A percentile compares a stretch with the other conserved stretches of the same genome.
Evolutionary conservation across 2,888 invertebrate genomes (phyloP).

Genomic region (Cheilosia impressa): DNA sequence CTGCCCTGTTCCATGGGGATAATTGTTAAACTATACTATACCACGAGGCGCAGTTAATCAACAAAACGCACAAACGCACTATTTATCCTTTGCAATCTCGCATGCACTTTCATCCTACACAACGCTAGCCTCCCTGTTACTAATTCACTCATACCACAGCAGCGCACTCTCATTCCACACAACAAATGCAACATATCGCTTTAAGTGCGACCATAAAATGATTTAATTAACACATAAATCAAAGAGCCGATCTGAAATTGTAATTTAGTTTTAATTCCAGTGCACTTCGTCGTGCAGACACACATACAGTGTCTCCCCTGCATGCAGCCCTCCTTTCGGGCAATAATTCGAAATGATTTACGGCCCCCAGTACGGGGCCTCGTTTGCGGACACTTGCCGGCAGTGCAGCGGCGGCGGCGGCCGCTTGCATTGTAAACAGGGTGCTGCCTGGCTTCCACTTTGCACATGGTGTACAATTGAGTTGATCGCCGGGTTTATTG

Average conservation of each 20-base stretch:
- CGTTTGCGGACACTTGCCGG: constrained; percentile 50
- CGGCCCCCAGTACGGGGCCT: constrained; percentile 68
- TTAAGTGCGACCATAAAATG: constrained; percentile 80
- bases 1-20: constrained; percentile 29
- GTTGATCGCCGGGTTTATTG: constrained; percentile 70
- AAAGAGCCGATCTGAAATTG: constrained; percentile 78
- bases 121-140: neutral
- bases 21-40: constrained; percentile 54
- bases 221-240: constrained; percentile 81
- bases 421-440: constrained; percentile 55
- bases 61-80: constrained; percentile 64
- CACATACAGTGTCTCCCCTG: constrained; percentile 3
- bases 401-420: constrained; percentile 25
- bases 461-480: constrained; percentile 65
- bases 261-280: constrained; percentile 80
- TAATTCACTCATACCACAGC: constrained; percentile 41
- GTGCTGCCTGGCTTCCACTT: constrained; percentile 54
- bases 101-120: constrained; percentile 24
- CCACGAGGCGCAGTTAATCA: constrained; percentile 61
- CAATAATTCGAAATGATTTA: constrained; percentile 76
- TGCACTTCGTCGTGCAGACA: constrained; percentile 48
- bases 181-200: constrained; percentile 74
- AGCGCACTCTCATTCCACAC: constrained; percentile 29
- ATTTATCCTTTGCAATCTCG: constrained; percentile 48
- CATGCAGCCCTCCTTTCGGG: constrained; percentile 58